Evolutionary conservation across 2,797 vertebrate species (phyloP), one percentile per base, ranked within the genome.

Genomic region (Phalloptychus januarius): DNA sequence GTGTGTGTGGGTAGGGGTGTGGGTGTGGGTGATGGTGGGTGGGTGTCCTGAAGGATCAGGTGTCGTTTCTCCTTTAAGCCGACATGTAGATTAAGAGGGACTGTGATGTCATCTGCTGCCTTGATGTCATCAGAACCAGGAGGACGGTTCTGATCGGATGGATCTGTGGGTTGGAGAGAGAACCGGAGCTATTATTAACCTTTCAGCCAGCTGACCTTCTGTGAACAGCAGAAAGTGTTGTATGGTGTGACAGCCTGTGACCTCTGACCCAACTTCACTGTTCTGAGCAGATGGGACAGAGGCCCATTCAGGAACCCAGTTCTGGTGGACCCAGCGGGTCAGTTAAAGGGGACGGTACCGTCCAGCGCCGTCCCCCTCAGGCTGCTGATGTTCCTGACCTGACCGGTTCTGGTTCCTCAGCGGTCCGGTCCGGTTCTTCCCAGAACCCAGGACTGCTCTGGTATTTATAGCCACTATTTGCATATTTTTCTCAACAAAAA

Each of bases 51-150:
- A 16, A 42, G 10, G 16, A 45, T 91, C 88, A 85, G 2, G 0
- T 72, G 83, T 88, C 7, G 5, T 58, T 54, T 76, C 71, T 82
- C 74, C 52, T 84, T 84, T 83, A 85, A 86, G 11, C 79, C 6
- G 1, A 65, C 44, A 69, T 54, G 54, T 71, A 72, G 84, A 84
- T 87, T 76, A 83, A 76, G 63, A 50, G 23, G 4, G 44, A 80
- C 45, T 67, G 63, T 79, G 84, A 85, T 33, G 81, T 85, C 85
- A 86, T 79, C 78, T 20, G 40, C 12, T 2, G 5, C 75, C 16
- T 0, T 38, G 4, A 40, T 67, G 45, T 52, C 15, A 23, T 52
- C 46, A 48, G 46, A 46, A 18, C 45, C 15, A 46, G 45, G 45
- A 23, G n/a, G 71, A n/a, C n/a, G 6, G 33, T 20, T 73, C 72